Conservation (phyloP, 2,797 vertebrate genomes). For the Ibycter americanus region DNA sequence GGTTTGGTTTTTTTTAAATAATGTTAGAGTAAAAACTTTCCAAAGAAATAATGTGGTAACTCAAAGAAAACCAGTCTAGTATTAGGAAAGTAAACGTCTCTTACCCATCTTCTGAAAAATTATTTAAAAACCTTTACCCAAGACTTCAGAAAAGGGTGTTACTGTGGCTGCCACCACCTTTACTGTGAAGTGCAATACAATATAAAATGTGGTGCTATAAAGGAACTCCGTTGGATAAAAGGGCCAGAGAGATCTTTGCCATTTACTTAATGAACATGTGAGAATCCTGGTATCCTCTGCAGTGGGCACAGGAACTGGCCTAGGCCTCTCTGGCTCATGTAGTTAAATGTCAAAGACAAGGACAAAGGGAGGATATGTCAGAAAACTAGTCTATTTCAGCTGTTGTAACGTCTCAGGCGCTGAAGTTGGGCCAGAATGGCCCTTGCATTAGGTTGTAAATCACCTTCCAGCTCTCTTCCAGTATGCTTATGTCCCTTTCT, state of each 20-base stretch:
- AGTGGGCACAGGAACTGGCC: not conserved
- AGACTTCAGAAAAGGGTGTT: not conserved
- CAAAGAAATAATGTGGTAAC: not conserved
- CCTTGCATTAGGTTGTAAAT: not conserved
- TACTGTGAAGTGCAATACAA: not conserved
- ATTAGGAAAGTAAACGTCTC: not conserved
- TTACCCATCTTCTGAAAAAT: not conserved
- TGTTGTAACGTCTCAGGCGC: not conserved
- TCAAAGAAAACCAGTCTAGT: not conserved
- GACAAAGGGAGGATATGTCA: not conserved
- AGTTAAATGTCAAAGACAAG: not conserved
- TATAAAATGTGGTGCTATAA: not conserved
- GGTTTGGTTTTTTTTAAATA: not conserved
- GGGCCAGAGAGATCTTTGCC: not conserved
- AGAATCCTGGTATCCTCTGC: not conserved
- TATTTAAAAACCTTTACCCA: not conserved
- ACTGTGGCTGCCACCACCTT: not conserved
- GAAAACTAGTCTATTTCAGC: not conserved
- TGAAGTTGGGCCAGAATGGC: not conserved
- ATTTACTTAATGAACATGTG: not conserved
- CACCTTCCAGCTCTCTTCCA: not conserved
- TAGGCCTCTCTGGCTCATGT: not conserved
- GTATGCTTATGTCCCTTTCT: not conserved
- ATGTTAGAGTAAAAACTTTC: not conserved
- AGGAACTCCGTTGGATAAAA: not conserved